Percentiles rank a stretch among this genome's conserved stretches.
Conservation (phyloP, 2,113 vertebrate genomes). For the Sitta europaea region DNA sequence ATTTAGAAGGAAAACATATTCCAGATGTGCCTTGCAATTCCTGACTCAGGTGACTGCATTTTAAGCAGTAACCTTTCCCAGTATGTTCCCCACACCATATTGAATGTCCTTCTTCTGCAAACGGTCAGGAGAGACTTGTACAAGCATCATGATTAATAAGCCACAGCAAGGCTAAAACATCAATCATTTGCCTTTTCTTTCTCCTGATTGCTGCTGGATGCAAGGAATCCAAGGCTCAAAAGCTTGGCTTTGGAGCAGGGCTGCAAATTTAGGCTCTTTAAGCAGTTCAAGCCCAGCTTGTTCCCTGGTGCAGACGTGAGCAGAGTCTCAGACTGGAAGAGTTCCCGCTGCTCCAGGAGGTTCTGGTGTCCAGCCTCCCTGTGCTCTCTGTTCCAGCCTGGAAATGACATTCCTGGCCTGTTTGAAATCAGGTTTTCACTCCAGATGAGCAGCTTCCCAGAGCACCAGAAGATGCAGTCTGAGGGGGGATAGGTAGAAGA, state of each 20-base stretch:
- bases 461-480: background rate
- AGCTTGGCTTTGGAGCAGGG: background rate
- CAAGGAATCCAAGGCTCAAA: background rate
- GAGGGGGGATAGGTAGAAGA: background rate
- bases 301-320: background rate
- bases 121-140: background rate
- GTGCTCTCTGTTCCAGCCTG: background rate
- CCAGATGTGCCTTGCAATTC: conserved; percentile 62
- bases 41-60: conserved; percentile 40
- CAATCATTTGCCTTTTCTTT: background rate
- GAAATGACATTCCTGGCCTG: conserved; percentile 24
- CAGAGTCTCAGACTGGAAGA: background rate
- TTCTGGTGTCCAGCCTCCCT: background rate
- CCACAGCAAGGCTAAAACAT: background rate
- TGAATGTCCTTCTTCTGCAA: background rate
- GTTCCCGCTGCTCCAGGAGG: background rate
- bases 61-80: conserved; percentile 24
- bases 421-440: background rate
- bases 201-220: background rate
- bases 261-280: background rate
- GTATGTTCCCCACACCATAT: background rate
- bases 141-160: conserved; percentile 1
- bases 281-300: background rate
- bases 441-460: background rate
- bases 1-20: conserved; percentile 46